These are phyloP conservation scores for Coboldia fuscipes DNA, from an alignment of 1,140 invertebrate species.

Conservation along the genomic window DNA sequence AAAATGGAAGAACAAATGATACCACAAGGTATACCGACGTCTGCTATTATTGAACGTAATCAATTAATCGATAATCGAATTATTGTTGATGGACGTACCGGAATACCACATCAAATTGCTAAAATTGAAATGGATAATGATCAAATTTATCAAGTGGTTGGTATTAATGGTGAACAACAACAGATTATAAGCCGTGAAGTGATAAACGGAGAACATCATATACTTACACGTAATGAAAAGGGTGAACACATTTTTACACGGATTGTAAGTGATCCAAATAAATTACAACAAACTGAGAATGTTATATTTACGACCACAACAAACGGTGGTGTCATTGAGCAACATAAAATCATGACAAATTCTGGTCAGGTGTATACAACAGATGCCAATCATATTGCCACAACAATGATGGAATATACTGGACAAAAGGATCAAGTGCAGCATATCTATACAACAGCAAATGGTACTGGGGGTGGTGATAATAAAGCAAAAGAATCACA, in stretches of 20 bases:
- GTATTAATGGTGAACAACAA: conserved; percentile 19
- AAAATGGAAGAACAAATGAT: conserved; percentile 9
- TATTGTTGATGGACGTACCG: neutral
- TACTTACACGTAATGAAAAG: conserved; percentile 20
- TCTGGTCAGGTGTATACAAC: neutral
- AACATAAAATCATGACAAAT: neutral
- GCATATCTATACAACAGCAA: neutral
- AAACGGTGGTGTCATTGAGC: neutral
- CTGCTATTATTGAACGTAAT: conserved; percentile 5
- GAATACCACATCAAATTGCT: conserved; percentile 15
- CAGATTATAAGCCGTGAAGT: conserved; percentile 22
- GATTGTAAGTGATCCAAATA: conserved; percentile 12
- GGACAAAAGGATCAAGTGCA: neutral
- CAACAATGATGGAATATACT: neutral
- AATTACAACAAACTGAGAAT: neutral
- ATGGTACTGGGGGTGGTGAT: neutral
- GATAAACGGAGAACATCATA: conserved; percentile 21
- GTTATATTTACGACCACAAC: neutral
- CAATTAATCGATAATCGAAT: conserved; percentile 2
- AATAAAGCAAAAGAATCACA: conserved; percentile 9
- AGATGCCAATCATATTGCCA: neutral
- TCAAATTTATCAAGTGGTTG: conserved; percentile 19
- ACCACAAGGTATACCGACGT: conserved; percentile 16
- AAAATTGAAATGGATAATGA: conserved; percentile 21
- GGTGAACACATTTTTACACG: conserved; percentile 21